Base-by-base conservation (phyloP, 2,113 vertebrate species). In the Thymallus thymallus region DNA sequence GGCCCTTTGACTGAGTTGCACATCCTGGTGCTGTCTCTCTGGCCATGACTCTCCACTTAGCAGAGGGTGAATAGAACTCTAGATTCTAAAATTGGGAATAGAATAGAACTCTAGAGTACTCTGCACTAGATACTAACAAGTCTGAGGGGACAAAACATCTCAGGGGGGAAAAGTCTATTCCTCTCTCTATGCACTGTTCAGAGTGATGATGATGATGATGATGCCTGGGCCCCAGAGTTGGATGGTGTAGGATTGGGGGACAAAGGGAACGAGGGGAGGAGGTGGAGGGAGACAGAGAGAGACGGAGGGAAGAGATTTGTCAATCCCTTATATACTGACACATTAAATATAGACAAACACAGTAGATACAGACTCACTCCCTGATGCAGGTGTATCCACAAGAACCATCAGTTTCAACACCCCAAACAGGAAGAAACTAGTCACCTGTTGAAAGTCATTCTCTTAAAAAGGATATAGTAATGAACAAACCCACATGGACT, bases 271-370 rank as follows among this genome's bases (percentile, higher is more conserved):
- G 66, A 5, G 29, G 68, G 72, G 72, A 30, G 4, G 45, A 72
- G 71, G 72, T 75, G 30, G 56, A 41, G 62, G 56, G 75, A 68
- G 62, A 41, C 24, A 65, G 68, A 58, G 64, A 23, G 61, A 67
- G 62, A 64, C 45, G 68, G 70, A 68, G 78, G 78, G 68, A 78
- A 76, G 83, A 83, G 84, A 84, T 85, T 76, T 84, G 84, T 86
- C 86, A 90, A 87, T 90, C 82, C 87, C 81, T 84, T 85, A 84
- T 83, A 89, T 88, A 91, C 82, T 76, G 86, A 91, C 87, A 90
- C 87, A 89, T 75, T 76, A 82, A 91, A 79, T 81, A 85, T 86
- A 82, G 82, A 92, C 88, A 85, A 88, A 90, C 88, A 92, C 86
- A 72, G 68, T 56, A 77, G 86, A 84, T 84, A 91, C 77, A 89